Base-by-base conservation (phyloP, 1,140 invertebrate genomes). In the Mercenaria mercenaria region DNA sequence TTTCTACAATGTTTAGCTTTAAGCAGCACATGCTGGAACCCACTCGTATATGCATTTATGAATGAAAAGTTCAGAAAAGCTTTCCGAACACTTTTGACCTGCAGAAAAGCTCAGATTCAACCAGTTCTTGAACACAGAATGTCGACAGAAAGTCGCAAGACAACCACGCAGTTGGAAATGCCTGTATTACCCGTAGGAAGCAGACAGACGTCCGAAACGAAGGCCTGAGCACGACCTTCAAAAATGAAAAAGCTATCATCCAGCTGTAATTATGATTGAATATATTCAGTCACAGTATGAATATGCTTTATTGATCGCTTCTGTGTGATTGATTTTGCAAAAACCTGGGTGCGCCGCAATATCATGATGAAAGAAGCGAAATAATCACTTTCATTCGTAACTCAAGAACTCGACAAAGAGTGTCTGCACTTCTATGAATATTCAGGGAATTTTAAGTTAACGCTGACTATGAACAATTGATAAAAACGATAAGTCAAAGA, bases 11-110 rank as follows among this genome's bases (percentile, higher is more conserved):
- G 96, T 95, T 93, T 97, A 0, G 96, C 96, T 26, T 96, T 97
- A 93, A 96, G 97, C 3, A 98, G 98, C 95, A 98, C 97, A 1
- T 98, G 98, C 26, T 97, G 98, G 92, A 99, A 99, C 95, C 98
- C 98, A 0, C 97, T 98, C 52, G 97, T 99, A 0, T 99, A 98
- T 95, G 98, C 98, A 93, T 97, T 98, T 91, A 98, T 99, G 97
- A 98, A 98, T 32, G 97, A 97, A 47, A 98, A 98, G 95, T 98
- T 99, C 94, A 97, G 98, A 91, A 92, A 90, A 72, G 93, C 87
- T 34, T 93, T 93, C 77, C 34, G 56, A 18, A 87, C 77, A 15
- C 43, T 93, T 3, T 41, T 93, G 41, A 26, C 37, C 0, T 92
- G 93, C 64, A 82, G 87, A 74, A 91, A 92, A 34, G 52, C 41